A percentile compares a stretch with the other conserved stretches of the same genome.
phyloP scores from a whole-genome alignment of 2,797 vertebrate genomes.

The Geotrypetes seraphini region DNA sequence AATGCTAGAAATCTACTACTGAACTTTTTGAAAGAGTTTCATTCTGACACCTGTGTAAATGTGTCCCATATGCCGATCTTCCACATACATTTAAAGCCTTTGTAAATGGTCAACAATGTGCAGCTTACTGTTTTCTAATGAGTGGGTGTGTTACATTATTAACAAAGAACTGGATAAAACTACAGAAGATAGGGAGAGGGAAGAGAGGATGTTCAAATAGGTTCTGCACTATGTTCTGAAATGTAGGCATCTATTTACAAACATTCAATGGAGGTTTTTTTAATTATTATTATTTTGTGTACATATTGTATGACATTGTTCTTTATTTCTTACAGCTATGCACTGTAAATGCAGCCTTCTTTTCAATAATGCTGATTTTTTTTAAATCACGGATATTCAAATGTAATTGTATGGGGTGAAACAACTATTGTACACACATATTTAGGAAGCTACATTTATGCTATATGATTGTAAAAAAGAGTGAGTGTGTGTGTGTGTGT shows the following conservation, averaged over 20 bases:
- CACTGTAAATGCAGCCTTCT: slow-evolving; percentile 99
- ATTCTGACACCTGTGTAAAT: slow-evolving; percentile 57
- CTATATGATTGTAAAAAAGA: slow-evolving; percentile 88
- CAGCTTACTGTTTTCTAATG: slow-evolving; percentile 75
- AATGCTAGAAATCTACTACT: slow-evolving; percentile 50
- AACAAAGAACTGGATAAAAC: slow-evolving; percentile 60
- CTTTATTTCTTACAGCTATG: slow-evolving; percentile 99
- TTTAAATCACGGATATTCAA: slow-evolving; percentile 96
- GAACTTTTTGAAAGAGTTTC: slow-evolving; percentile 55
- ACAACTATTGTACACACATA: slow-evolving; percentile 84
- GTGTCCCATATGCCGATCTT: slow-evolving; percentile 62
- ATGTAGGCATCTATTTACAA: slow-evolving; percentile 92
- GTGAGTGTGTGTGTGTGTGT: slow-evolving; percentile 42
- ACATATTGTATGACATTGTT: slow-evolving; percentile 81
- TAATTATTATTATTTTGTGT: slow-evolving; percentile 99
- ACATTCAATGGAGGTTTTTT: slow-evolving; percentile 85
- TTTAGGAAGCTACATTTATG: slow-evolving; percentile 81
- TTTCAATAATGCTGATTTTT: slow-evolving; percentile 85
- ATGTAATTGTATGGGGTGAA: slow-evolving; percentile 87
- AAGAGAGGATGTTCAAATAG: slow-evolving; percentile 75
- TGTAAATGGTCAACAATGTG: slow-evolving; percentile 71
- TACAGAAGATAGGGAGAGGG: slow-evolving; percentile 69
- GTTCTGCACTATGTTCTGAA: slow-evolving; percentile 77
- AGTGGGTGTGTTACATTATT: slow-evolving; percentile 78
- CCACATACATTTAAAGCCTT: slow-evolving; percentile 71